Evolutionary conservation across 2,888 invertebrate genomes (phyloP).

Genomic region (Eueremaeus valkanovi): DNA sequence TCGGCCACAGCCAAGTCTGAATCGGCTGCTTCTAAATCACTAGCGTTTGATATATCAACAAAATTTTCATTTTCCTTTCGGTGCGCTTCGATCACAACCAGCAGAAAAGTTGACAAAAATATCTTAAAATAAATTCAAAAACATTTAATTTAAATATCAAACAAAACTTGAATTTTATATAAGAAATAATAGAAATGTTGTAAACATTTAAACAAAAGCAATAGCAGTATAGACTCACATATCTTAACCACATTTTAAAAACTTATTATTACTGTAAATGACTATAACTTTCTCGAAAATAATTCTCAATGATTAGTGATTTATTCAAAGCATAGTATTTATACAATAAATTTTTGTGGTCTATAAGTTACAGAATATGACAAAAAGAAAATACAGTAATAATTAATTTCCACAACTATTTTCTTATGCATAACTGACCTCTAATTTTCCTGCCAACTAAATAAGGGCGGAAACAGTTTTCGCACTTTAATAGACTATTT

Average conservation of each 20-base stretch:
- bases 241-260: constrained; percentile 18
- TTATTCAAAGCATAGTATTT: constrained; percentile 1
- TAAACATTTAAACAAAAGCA: not conserved
- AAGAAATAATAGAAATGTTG: not conserved
- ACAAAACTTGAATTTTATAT: not conserved
- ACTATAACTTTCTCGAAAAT: not conserved
- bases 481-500: not conserved
- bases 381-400: constrained; percentile 26
- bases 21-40: constrained; percentile 20
- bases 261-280: not conserved
- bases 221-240: not conserved
- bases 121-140: not conserved
- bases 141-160: too few species aligned
- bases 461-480: constrained; percentile 8
- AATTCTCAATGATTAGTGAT: not conserved
- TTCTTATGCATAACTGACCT: constrained; percentile 25
- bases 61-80: not conserved
- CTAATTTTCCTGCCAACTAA: constrained; percentile 17
- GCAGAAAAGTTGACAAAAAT: not conserved
- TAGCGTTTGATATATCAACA: constrained; percentile 9
- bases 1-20: constrained; percentile 9
- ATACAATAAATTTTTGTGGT: constrained; percentile 1
- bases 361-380: not conserved
- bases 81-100: constrained; percentile 8
- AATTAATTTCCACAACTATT: constrained; percentile 2